Evolutionary conservation across 2,888 invertebrate genomes (phyloP), one percentile per base, ranked within the genome.

Genomic region (Machimus atricapillus): DNA sequence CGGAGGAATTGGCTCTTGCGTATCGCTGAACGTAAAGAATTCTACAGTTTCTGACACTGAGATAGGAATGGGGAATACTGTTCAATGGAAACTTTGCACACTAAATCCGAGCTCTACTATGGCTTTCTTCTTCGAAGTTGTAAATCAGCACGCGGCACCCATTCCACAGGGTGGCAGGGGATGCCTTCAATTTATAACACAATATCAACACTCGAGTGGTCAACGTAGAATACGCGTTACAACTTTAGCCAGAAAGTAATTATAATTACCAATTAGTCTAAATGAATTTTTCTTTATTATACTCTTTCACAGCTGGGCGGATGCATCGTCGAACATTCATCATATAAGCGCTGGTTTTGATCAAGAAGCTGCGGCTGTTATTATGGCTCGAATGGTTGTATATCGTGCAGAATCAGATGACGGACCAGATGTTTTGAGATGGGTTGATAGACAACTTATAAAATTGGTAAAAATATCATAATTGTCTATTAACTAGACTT

Each of bases 401-500:
- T 98, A 98, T 93, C 94, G 98, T 90, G 99, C 99, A 0, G 98
- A 98, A 92, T 96, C 96, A 14, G 97, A 97, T 90, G 98, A 98
- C 91, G 98, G 98, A 43, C 98, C 98, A 0, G 99, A 99, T 92
- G 98, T 99, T 56, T 94, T 99, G 89, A 95, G 99, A 91, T 99
- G 99, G 99, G 96, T 99, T 14, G 99, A 99, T 92, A 94, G 99
- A 89, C 99, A 98, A 96, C 95, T 99, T 23, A 99, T 99, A 90
- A 94, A 99, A 91, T 93, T 99, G 94, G 98, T 98, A 93, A 66
- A 66, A 23, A 12, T 19, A 19, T 27, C 6, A 34, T 0, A 66
- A 27, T 27, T 66, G 27, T 16, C 19, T 19, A 0, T 52, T 52
- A 7, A 52, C 8, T 66, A 73, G 7, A 37, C 87, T 58, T 88